Evolutionary conservation across 2,888 invertebrate genomes (phyloP).

Genomic region (Resseliella maxima): DNA sequence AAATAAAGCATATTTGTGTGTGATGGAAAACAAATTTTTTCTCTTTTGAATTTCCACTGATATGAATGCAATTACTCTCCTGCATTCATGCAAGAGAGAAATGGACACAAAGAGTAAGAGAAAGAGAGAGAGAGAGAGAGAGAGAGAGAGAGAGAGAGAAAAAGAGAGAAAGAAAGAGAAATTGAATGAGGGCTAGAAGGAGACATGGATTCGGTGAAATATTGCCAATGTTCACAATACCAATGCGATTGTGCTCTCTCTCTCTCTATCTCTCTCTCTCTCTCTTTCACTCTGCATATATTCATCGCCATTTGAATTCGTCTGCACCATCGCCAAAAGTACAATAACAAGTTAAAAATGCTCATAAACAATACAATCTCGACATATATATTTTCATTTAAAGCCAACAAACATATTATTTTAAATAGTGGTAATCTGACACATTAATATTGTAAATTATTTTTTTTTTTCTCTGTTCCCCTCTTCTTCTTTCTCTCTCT

Average conservation of each 20-base stretch:
- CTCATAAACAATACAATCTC: conserved; percentile 53
- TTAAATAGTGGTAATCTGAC: conserved; percentile 58
- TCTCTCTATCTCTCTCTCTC: no score
- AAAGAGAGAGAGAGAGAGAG: not conserved
- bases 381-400: conserved; percentile 56
- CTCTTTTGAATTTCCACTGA: no score
- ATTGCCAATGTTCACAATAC: not conserved
- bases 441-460: conserved; percentile 59
- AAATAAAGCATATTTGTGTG: not conserved
- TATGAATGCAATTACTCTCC: not conserved
- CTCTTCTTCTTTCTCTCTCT: not conserved
- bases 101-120: not conserved
- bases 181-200: not conserved
- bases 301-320: not conserved
- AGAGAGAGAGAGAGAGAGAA: not conserved
- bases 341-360: conserved; percentile 46
- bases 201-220: not conserved
- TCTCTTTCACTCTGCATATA: no score
- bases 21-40: not conserved
- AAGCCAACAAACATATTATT: conserved; percentile 56
- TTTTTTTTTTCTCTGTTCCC: conserved; percentile 41
- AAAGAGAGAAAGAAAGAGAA: no score
- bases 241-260: not conserved
- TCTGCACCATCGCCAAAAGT: not conserved
- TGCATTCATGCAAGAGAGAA: no score